A percentile compares a stretch with the other conserved stretches of the same genome.
phyloP scores from a whole-genome alignment of 2,113 vertebrate genomes.

The Cinclus mexicanus region DNA sequence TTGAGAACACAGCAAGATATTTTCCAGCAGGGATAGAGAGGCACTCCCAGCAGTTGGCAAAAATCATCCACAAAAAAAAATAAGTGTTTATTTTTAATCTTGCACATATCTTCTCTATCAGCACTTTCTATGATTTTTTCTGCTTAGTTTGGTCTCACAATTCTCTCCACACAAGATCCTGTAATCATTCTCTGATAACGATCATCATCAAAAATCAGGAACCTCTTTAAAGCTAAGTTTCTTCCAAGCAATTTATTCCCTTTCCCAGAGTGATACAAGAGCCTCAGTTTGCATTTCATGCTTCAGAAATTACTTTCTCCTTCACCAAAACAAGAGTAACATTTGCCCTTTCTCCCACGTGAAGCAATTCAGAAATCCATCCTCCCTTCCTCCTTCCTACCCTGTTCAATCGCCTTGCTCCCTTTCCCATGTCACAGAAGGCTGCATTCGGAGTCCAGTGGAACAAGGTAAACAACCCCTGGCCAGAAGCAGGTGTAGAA shows the following conservation, averaged over 20 bases:
- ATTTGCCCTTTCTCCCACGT: not conserved
- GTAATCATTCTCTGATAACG: not conserved
- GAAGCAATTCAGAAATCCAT: not conserved
- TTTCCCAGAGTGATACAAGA: not conserved
- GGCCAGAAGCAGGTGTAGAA: not conserved
- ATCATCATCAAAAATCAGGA: not conserved
- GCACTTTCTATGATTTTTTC: not conserved
- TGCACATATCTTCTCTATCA: not conserved
- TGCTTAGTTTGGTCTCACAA: not conserved
- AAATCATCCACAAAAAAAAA: not conserved
- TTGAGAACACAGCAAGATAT: not conserved
- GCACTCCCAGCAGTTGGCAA: not conserved
- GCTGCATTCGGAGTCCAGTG: not conserved
- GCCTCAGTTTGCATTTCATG: not conserved
- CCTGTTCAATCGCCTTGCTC: not conserved
- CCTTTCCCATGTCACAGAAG: not conserved
- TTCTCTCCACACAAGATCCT: not conserved
- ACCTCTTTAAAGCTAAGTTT: not conserved
- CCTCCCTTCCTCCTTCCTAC: not conserved
- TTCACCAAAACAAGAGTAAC: not conserved
- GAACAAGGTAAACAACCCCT: not conserved
- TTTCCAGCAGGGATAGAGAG: not conserved
- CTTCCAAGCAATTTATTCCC: not conserved
- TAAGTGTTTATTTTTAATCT: not conserved
- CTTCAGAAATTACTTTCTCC: not conserved